Percentiles rank a stretch among this genome's conserved stretches.
Conservation (phyloP, 2,888 invertebrate genomes). For the Eudemis profundana region DNA sequence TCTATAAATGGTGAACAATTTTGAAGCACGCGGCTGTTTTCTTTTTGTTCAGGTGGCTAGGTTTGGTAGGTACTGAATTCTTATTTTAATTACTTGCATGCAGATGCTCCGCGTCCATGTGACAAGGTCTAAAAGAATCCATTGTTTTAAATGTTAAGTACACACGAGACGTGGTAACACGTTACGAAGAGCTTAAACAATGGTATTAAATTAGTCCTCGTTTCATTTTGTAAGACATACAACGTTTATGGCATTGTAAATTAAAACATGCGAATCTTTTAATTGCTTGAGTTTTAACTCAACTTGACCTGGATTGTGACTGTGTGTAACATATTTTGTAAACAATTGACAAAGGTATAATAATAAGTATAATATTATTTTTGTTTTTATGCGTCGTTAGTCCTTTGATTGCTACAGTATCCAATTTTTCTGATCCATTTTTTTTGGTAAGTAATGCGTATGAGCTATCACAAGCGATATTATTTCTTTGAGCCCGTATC, state of each 20-base stretch:
- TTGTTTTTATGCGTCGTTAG: no score
- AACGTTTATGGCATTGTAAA: conserved; percentile 20
- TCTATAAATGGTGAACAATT: no score
- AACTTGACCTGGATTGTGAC: conserved; percentile 30
- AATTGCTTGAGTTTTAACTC: conserved; percentile 34
- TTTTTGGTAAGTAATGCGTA: no score
- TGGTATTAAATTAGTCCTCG: conserved; percentile 35
- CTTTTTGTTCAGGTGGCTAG: neutral
- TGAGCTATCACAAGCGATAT: no score
- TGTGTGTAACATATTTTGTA: conserved; percentile 4
- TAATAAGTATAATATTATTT: no score
- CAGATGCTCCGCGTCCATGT: conserved; percentile 29
- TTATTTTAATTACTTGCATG: conserved; percentile 20
- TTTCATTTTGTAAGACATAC: conserved; percentile 26
- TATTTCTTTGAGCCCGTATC: no score
- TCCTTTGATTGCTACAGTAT: no score
- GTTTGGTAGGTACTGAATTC: neutral
- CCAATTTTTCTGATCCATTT: no score
- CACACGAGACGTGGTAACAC: conserved; percentile 17
- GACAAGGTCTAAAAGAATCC: conserved; percentile 38
- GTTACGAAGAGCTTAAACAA: conserved; percentile 31
- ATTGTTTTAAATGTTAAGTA: conserved; percentile 39
- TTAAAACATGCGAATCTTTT: conserved; percentile 18
- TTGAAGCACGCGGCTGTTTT: no score
- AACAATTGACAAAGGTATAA: neutral